Evolutionary conservation across 2,888 invertebrate species (phyloP).

Genomic region (Microplitis manilae): DNA sequence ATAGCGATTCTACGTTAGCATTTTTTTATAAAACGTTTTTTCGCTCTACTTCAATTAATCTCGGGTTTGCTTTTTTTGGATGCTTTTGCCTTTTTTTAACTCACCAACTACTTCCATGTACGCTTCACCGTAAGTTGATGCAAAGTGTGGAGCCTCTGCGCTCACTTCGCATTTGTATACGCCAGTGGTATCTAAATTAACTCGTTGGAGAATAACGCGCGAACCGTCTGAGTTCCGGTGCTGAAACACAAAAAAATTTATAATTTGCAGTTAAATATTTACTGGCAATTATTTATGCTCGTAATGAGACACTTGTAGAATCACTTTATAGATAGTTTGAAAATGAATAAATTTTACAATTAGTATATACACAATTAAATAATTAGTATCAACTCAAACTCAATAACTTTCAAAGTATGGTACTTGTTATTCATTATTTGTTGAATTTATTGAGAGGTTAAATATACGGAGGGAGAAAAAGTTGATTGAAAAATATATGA

Average conservation of each 20-base stretch:
- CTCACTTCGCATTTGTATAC: slow-evolving; percentile 73
- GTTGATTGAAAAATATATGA: no score
- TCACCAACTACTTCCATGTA: slow-evolving; percentile 74
- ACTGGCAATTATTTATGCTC: no score
- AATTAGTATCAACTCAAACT: no score
- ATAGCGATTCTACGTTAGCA: slow-evolving; percentile 18
- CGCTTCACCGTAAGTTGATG: slow-evolving; percentile 71
- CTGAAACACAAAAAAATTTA: slow-evolving; percentile 61
- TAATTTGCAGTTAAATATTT: not conserved
- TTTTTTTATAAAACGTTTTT: not conserved
- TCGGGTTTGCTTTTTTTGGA: not conserved
- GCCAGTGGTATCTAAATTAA: slow-evolving; percentile 70
- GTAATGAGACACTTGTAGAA: no score
- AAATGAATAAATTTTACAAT: no score
- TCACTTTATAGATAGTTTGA: no score
- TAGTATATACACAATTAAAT: no score
- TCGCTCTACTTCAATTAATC: not conserved
- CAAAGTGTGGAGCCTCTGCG: slow-evolving; percentile 73
- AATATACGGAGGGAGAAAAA: no score
- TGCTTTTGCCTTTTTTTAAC: slow-evolving; percentile 49
- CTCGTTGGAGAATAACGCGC: slow-evolving; percentile 66
- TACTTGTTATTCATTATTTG: no score
- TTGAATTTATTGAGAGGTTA: no score
- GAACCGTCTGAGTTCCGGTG: slow-evolving; percentile 66
- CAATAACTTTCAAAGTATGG: no score